These are phyloP conservation scores for Lithodes maja DNA, from an alignment of 2,888 invertebrate genomes.

Conservation along the genomic window DNA sequence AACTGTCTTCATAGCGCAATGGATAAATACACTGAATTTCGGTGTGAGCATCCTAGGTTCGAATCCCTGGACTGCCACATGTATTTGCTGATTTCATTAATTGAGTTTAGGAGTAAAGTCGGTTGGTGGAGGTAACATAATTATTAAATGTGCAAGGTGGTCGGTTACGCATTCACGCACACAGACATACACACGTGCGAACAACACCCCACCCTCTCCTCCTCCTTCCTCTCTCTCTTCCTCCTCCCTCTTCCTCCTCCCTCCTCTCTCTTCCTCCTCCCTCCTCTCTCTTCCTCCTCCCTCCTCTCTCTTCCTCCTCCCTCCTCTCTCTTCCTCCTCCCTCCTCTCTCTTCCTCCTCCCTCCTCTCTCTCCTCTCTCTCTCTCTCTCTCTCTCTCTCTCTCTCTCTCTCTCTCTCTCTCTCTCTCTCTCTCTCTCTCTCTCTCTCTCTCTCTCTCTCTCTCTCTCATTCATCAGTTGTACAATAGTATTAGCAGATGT, in stretches of 20 bases:
- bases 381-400: not conserved
- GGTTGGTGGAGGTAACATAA: too few species aligned
- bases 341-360: not conserved
- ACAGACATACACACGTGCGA: too few species aligned
- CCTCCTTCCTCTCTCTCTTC: not conserved
- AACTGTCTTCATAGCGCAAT: too few species aligned
- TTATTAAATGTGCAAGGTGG: not conserved
- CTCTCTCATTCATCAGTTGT: not conserved
- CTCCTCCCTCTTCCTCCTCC: too few species aligned
- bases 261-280: not conserved
- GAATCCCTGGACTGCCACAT: too few species aligned
- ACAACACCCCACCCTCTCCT: not conserved
- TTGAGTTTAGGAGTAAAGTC: too few species aligned
- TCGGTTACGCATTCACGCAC: not conserved
- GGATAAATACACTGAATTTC: too few species aligned
- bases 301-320: not conserved
- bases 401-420: not conserved
- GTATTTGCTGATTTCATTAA: too few species aligned
- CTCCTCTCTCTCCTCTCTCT: not conserved
- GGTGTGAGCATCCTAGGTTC: too few species aligned
- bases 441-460: slow-evolving; percentile 14
- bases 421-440: not conserved
- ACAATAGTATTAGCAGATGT: too few species aligned
- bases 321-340: not conserved
- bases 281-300: not conserved